Evolutionary conservation across 2,113 vertebrate genomes (phyloP), one percentile per base, ranked within the genome.

Genomic region (Hippocampus abdominalis): DNA sequence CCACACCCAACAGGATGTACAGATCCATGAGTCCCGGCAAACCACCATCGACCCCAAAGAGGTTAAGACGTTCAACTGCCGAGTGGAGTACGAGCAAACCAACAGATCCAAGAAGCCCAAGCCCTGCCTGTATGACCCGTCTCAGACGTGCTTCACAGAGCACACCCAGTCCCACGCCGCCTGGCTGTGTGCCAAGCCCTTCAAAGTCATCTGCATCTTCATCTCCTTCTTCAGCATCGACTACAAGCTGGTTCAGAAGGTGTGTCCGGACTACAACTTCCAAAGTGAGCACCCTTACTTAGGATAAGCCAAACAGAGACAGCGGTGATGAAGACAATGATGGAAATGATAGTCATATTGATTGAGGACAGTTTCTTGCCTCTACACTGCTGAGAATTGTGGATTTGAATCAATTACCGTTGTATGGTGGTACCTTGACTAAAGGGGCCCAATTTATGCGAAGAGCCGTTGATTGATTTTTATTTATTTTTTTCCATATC

Each of bases 121-220:
- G 48, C 95, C 96, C 18, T 98, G 97, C 89, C 92, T 95, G 68
- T 99, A 99, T 44, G 96, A 98, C 86, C 97, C 96, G 0, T 95
- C 96, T 68, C 94, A 96, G 85, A 94, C 94, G 84, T 99, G 97
- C 88, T 99, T 94, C 92, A 95, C 96, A 0, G 97, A 99, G 89
- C 95, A 98, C 87, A 99, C 94, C 72, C 96, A 98, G 88, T 97
- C 96, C 82, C 94, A 98, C 0, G 95, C 96, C 0, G 93, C 96
- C 78, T 99, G 97, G 97, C 95, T 97, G 8, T 99, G 97, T 21
- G 93, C 95, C 82, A 99, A 99, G 81, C 97, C 97, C 81, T 99
- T 99, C 92, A 99, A 98, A 86, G 96, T 99, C 86, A 98, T 99
- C 91, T 99, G 97, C 88, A 98, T 99, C 88, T 99, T 98, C 91